Evolutionary conservation across 1,140 invertebrate species (phyloP), one percentile per base, ranked within the genome.

Genomic region (Papilio glaucus): DNA sequence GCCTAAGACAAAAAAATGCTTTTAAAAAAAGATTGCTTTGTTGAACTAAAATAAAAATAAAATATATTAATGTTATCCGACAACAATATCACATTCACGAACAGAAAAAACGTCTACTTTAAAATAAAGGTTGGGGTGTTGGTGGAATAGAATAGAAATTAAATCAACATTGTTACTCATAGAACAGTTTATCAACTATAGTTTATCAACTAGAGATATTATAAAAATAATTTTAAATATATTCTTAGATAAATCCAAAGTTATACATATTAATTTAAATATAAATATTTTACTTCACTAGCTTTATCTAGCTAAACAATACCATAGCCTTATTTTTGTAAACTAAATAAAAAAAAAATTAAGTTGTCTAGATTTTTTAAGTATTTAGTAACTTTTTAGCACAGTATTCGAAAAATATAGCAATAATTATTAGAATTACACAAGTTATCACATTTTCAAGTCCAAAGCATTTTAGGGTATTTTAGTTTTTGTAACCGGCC

Each of bases 21-120:
- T 80, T 79, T 80, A 72, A 73, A 65, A 77, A 76, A 74, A 77
- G 29, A 70, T 73, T 45, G 67, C 75, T 42, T 61, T 15, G 41
- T 73, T 75, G 62, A 79, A 70, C 49, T 73, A 5, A 68, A 78
- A 80, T 69, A 72, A 75, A 77, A 72, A 73, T 70, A 77, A 76
- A 79, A 81, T 78, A 80, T 24, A 53, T 37, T 8, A 6, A 37
- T 62, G 13, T 69, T 53, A 53, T 12, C 33, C 4, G 29, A 83
- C 37, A 73, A 79, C 72, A 83, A 82, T 41, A 81, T 49, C 71
- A 87, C 81, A 85, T 88, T 84, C 81, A 85, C 81, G 79, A 84
- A 79, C 81, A 83, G 78, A 76, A 79, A 82, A 76, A 84, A 86
- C 73, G 77, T 85, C 84, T 85, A 85, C 82, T 67, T 73, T n/a